phyloP scores from a whole-genome alignment of 2,888 invertebrate genomes.

The Leptopilina syphax region DNA sequence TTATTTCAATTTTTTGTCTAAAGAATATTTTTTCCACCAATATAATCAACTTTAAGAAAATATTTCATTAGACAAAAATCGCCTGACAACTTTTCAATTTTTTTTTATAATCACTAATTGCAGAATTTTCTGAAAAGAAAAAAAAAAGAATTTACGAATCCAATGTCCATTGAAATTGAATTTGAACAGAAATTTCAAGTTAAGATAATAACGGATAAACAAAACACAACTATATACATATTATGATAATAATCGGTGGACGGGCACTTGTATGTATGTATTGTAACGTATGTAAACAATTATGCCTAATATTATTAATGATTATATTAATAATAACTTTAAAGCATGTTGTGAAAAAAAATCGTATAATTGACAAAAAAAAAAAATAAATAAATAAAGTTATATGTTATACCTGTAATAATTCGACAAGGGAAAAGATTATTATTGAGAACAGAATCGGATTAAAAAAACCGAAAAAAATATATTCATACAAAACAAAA shows the following conservation, averaged over 20 bases:
- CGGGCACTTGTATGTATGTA: conserved; percentile 74
- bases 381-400: conserved; percentile 9
- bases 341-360: conserved; percentile 45
- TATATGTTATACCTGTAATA: conserved; percentile 43
- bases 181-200: conserved; percentile 25
- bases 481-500: conserved; percentile 53
- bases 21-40: neutral
- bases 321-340: conserved; percentile 61
- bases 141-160: neutral
- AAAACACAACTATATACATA: neutral
- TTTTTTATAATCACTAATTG: neutral
- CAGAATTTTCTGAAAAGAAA: too few species aligned
- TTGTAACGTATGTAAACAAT: conserved; percentile 72
- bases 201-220: conserved; percentile 1
- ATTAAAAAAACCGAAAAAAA: conserved; percentile 30
- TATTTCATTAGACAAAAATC: too few species aligned
- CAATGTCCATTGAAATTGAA: conserved; percentile 22
- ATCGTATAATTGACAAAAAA: conserved; percentile 34
- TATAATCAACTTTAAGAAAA: too few species aligned
- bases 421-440: conserved; percentile 40
- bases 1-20: too few species aligned
- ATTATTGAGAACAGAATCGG: conserved; percentile 21
- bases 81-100: too few species aligned
- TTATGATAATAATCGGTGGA: conserved; percentile 55
- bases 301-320: conserved; percentile 71